Base-by-base conservation (phyloP, 2,888 invertebrate genomes). In the Phania funesta region DNA sequence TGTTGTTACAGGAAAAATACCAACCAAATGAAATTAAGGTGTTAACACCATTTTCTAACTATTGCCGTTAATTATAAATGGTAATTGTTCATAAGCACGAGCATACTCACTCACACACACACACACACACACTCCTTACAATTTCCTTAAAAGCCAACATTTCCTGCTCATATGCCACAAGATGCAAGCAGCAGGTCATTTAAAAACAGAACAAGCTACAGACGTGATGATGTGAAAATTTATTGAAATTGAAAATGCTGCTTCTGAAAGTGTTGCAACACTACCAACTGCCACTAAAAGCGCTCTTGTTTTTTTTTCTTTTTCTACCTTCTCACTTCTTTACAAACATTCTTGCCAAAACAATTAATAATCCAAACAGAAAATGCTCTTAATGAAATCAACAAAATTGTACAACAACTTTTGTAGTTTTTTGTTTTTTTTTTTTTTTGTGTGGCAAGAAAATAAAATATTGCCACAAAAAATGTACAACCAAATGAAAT, bases 21-120 rank as follows among this genome's bases (percentile, higher is more conserved):
- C 24, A 18, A 16, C 35, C 9, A 20, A 18, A 22, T n/a, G 60
- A 65, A 76, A 71, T 71, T 38, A 67, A 71, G 80, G 76, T 67
- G 76, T 76, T 76, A 81, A 67, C 76, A 81, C 60, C 60, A 67
- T 76, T 71, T n/a, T n/a, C 32, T 71, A 35, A 60, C 70, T 58
- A 70, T 80, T 80, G 76, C 65, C 80, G 80, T 81, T 81, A 81
- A 81, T 81, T 81, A 74, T 50, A 79, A 80, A 80, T 76, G 65
- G 52, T 81, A 76, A 81, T 81, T 76, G 80, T 29, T 44, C 52
- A 56, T 38, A 48, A 74, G 41, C 44, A 48, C 62, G 74, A 68
- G 38, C 26, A 52, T 9, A 16, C 20, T 38, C 29, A 32, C 1
- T 4, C 26, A 11, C 6, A 11, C n/a, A 20, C 8, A 50, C 29